phyloP scores from a whole-genome alignment of 2,797 vertebrate genomes.

The Picus viridis region DNA sequence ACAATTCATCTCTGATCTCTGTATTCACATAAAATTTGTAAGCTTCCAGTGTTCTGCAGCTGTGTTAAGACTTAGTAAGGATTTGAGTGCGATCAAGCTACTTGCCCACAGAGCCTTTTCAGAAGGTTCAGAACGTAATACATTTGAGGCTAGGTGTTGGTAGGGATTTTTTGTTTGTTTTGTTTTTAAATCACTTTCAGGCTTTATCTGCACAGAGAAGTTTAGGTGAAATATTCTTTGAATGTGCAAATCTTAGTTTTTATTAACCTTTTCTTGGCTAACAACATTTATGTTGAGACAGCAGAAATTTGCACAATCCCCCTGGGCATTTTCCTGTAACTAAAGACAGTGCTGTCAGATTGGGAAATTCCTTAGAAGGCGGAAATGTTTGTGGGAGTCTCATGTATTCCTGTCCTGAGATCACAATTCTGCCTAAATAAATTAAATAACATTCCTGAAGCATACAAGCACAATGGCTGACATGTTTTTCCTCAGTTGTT shows the following conservation, averaged over 20 bases:
- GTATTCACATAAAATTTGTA: background rate
- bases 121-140: background rate
- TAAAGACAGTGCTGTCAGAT: background rate
- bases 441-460: background rate
- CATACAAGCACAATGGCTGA: background rate
- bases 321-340: background rate
- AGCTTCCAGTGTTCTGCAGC: background rate
- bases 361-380: background rate
- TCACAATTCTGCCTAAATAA: background rate
- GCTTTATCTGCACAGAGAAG: background rate
- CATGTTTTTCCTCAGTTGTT: background rate
- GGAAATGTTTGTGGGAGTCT: rapidly evolving
- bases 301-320: background rate
- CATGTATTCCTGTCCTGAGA: background rate
- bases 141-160: background rate
- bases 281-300: background rate
- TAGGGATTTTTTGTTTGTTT: background rate
- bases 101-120: background rate
- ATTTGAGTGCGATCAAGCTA: background rate
- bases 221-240: background rate
- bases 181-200: background rate
- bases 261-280: background rate
- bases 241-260: background rate
- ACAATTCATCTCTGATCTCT: background rate
- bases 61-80: background rate